Percentiles rank a stretch among this genome's conserved stretches.
These are phyloP conservation scores for Chelonia mydas DNA, from an alignment of 2,797 vertebrate genomes.

Conservation along the genomic window DNA sequence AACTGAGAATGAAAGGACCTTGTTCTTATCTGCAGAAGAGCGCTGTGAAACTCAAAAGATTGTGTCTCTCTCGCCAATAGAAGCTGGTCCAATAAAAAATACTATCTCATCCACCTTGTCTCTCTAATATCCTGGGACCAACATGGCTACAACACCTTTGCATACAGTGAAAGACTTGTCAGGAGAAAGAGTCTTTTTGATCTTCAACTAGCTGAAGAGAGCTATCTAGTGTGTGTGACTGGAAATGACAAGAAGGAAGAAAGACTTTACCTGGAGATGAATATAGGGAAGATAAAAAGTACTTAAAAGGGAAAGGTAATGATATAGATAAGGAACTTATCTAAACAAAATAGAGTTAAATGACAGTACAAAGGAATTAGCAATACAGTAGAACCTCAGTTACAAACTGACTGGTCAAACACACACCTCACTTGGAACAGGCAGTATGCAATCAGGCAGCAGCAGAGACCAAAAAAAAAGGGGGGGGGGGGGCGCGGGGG, in stretches of 20 bases:
- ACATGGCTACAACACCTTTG: not conserved
- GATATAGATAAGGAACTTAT: constrained; percentile 1
- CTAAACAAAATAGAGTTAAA: not conserved
- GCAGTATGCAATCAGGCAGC: no score
- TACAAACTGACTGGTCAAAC: no score
- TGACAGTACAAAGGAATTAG: fast-evolving
- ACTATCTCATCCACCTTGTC: not conserved
- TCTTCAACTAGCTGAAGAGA: not conserved
- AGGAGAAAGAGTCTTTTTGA: constrained; percentile 30
- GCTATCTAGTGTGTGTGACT: not conserved
- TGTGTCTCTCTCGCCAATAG: not conserved
- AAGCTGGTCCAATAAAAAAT: not conserved
- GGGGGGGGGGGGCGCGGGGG: no score
- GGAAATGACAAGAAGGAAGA: constrained; percentile 32
- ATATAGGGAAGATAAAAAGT: not conserved
- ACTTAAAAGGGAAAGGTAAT: not conserved
- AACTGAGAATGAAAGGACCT: not conserved
- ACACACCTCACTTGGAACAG: no score
- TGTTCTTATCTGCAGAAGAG: not conserved
- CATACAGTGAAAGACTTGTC: constrained; percentile 17
- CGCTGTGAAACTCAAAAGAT: not conserved
- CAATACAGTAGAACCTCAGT: not conserved
- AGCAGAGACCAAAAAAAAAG: no score
- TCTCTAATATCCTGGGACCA: not conserved
- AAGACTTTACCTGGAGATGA: constrained; percentile 18